Evolutionary conservation across 2,797 vertebrate species (phyloP).

Genomic region (Pteropus rufus): DNA sequence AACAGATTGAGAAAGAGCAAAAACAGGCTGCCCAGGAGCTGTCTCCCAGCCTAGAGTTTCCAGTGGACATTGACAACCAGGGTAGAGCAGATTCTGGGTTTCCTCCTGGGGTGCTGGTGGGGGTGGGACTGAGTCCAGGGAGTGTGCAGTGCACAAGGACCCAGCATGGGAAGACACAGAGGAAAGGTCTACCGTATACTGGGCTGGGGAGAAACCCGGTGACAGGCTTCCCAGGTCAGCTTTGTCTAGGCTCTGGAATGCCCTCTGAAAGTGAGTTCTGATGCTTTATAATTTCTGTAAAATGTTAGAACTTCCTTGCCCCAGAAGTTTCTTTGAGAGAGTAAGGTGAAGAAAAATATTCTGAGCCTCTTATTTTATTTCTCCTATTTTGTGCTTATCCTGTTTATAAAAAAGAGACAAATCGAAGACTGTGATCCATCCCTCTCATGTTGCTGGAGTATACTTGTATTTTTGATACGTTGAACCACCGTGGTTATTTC

Average conservation of each 20-base stretch:
- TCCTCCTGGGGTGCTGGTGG: neutral
- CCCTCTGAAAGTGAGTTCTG: neutral
- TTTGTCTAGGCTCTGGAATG: neutral
- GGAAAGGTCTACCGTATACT: neutral
- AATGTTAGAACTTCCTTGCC: neutral
- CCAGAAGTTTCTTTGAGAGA: neutral
- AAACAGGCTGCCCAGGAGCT: conserved; percentile 59
- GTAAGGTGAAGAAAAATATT: neutral
- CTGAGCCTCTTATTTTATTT: neutral
- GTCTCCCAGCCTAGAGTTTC: conserved; percentile 47
- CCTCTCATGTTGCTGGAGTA: neutral
- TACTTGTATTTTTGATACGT: neutral
- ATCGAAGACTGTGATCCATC: neutral
- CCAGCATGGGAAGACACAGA: neutral
- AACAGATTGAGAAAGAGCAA: conserved; percentile 69
- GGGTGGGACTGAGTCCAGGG: neutral
- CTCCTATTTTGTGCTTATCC: neutral
- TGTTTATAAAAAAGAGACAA: neutral
- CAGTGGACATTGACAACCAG: conserved; percentile 20
- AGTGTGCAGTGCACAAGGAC: neutral
- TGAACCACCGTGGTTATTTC: neutral
- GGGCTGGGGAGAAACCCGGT: neutral
- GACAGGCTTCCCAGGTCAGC: neutral
- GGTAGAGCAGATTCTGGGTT: neutral
- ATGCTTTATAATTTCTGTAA: neutral